Base-by-base conservation (phyloP, 2,113 vertebrate species). In the Pseudorhombus dupliciocellatus region DNA sequence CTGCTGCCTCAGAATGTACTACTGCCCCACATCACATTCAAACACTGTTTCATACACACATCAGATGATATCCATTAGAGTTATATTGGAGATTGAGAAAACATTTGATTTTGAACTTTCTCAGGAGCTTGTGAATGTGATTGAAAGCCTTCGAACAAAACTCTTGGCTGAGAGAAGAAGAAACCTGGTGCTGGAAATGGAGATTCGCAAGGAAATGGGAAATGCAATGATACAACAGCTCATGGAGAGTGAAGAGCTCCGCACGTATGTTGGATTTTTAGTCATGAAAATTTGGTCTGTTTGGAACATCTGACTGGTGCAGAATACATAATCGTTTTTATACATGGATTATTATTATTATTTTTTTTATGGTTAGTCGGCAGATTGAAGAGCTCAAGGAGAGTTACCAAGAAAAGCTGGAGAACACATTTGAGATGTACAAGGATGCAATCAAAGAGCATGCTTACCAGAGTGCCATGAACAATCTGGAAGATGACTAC, bases 171-270 rank as follows among this genome's bases (percentile, higher is more conserved):
- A 96, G 89, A 93, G 91, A 11, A 92, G 87, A 42, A 93, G 87
- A 59, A 96, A 96, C 69, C 89, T 96, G 22, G 71, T 94, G 2
- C 93, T 96, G 85, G 95, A 97, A 83, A 90, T 96, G 30, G 94
- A 94, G 84, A 96, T 97, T 26, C 95, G 96, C 22, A 94, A 92
- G 71, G 96, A 96, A 79, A 97, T 97, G 95, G 96, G 96, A 28
- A 93, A 96, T 60, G 95, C 94, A 7, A 96, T 95, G 95, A 89
- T 96, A 56, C 92, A 88, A 4, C 94, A 95, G 83, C 90, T 96
- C 69, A 73, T 95, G 88, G 93, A 95, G 82, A 93, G 93, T 0
- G 94, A 97, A 67, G 94, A 96, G 70, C 88, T 91, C 18, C 94
- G 92, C 86, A 94, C 87, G 95, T 93, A 65, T 20, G 59, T 54